phyloP scores from a whole-genome alignment of 2,797 vertebrate genomes.

The Sparus aurata region DNA sequence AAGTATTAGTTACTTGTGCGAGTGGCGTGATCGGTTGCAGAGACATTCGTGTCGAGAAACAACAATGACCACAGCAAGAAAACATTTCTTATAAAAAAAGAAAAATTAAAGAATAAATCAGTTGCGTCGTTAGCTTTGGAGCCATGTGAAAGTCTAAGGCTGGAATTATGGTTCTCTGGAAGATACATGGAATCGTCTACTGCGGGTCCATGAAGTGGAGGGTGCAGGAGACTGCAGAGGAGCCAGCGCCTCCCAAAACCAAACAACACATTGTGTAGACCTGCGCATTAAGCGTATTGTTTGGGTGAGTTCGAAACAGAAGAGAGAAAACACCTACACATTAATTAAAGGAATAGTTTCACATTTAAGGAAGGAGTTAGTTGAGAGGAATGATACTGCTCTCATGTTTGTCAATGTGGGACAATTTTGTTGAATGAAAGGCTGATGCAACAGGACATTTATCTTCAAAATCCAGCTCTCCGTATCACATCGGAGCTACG shows the following conservation, averaged over 20 bases:
- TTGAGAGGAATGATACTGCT: not conserved
- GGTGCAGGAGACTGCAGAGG: not conserved
- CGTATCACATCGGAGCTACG: conserved; percentile 11
- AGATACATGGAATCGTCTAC: not conserved
- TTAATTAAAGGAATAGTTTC: conserved; percentile 18
- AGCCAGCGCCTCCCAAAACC: conserved; percentile 7
- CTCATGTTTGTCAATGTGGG: not conserved
- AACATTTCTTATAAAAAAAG: not conserved
- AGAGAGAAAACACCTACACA: not conserved
- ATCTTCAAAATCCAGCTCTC: conserved; percentile 6
- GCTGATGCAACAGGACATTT: not conserved
- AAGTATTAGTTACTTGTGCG: conserved; percentile 59
- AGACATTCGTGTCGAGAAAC: conserved; percentile 54
- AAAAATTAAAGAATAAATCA: conserved; percentile 26
- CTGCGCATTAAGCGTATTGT: not conserved
- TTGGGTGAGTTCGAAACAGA: not conserved
- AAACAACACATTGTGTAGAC: not conserved
- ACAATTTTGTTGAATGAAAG: not conserved
- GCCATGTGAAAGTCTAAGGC: not conserved
- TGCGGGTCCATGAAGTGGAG: not conserved
- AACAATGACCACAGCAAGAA: conserved; percentile 32
- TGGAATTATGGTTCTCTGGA: conserved; percentile 16
- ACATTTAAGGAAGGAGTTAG: conserved; percentile 9
- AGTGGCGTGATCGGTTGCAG: conserved; percentile 45
- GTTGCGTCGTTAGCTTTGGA: conserved; percentile 4